Base-by-base conservation (phyloP, 2,797 vertebrate species). In the Schizopygopsis malacanthus region DNA sequence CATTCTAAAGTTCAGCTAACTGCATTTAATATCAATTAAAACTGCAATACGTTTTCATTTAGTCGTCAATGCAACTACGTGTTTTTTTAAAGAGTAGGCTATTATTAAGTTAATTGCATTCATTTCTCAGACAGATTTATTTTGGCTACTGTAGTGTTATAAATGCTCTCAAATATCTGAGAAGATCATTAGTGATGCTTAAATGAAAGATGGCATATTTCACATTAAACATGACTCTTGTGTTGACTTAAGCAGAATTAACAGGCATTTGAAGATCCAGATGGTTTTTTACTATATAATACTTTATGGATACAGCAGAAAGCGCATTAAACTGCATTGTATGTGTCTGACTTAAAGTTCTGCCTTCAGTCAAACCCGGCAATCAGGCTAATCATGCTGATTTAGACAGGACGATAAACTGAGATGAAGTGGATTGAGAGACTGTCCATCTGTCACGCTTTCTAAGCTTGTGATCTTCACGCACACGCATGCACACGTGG, bases 321-420 rank as follows among this genome's bases (percentile, higher is more conserved):
- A 22, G 72, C 0, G 0, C 50, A 16, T 67, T 77, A 25, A 15
- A 50, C n/a, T 43, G 28, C 41, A 39, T 77, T 15, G 9, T 56
- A 10, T 54, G 22, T 77, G 33, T 84, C 59, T 43, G 72, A 65
- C 41, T 77, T 41, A 50, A 67, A 76, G 43, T 41, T 69, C 20
- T 54, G 61, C 45, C 71, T 84, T 52, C 83, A 45, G 45, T 70
- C n/a, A 20, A 69, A 56, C 25, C 18, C 0, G 4, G 75, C 77
- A 69, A 70, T 81, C 79, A 77, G 78, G 47, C 63, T 73, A 87
- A 87, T 85, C 50, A 22, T 76, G 52, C 61, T 78, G 82, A 85
- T 81, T 85, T 73, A 77, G 69, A 63, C 75, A 63, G 67, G 65
- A 83, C 79, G 85, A 87, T 87, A 84, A 87, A 73, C 54, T 4